These are phyloP conservation scores for Hermetia illucens DNA, from an alignment of 1,140 invertebrate species.

Conservation along the genomic window DNA sequence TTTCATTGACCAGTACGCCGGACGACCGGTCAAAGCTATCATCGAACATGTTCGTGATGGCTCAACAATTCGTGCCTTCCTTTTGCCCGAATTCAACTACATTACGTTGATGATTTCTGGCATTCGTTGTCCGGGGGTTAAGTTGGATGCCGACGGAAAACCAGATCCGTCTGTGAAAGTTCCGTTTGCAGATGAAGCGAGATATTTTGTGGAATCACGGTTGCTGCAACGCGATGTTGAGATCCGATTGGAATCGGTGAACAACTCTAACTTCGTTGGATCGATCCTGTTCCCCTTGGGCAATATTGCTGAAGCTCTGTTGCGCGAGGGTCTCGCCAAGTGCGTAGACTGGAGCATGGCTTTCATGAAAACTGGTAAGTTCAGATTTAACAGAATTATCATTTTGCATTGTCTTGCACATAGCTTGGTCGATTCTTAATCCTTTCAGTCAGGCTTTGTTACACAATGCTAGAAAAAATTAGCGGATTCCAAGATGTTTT, in stretches of 20 bases:
- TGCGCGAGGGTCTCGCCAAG: slow-evolving; percentile 84
- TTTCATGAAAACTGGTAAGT: slow-evolving; percentile 56
- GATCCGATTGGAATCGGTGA: slow-evolving; percentile 79
- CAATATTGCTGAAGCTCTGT: slow-evolving; percentile 88
- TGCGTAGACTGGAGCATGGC: slow-evolving; percentile 97
- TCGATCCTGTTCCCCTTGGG: slow-evolving; percentile 84
- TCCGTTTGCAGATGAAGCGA: slow-evolving; percentile 36
- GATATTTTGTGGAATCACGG: slow-evolving; percentile 81
- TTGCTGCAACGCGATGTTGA: slow-evolving; percentile 89
- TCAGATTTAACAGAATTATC: neutral
- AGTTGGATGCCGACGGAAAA: slow-evolving; percentile 50
- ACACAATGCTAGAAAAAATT: slow-evolving; percentile 9
- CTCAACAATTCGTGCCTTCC: slow-evolving; percentile 78
- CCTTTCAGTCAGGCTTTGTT: slow-evolving; percentile 4
- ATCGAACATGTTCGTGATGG: slow-evolving; percentile 95
- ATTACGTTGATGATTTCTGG: slow-evolving; percentile 91
- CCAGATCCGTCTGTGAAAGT: slow-evolving; percentile 38
- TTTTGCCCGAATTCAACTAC: slow-evolving; percentile 73
- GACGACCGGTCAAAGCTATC: slow-evolving; percentile 70
- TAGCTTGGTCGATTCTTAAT: neutral
- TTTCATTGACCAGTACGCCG: slow-evolving; percentile 66
- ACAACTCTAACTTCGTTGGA: slow-evolving; percentile 87
- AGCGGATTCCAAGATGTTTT: slow-evolving; percentile 23
- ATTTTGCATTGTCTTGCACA: slow-evolving; percentile 4
- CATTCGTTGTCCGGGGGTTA: slow-evolving; percentile 69